These are phyloP conservation scores for Chloebia gouldiae DNA, from an alignment of 2,113 vertebrate species.

Conservation along the genomic window DNA sequence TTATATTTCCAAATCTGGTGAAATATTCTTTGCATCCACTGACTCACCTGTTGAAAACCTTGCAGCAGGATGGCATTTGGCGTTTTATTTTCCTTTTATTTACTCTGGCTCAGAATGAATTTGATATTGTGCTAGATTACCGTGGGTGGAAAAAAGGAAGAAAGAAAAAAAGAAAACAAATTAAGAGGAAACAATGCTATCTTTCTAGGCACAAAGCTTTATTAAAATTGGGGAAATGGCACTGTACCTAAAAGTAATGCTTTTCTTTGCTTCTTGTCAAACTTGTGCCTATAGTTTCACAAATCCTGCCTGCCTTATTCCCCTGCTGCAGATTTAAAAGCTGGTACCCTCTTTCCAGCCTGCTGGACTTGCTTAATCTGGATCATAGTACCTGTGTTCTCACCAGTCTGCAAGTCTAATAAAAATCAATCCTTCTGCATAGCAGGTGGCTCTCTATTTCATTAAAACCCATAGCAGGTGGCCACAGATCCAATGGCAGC, in stretches of 20 bases:
- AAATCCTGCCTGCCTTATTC: background rate
- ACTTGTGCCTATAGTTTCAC: background rate
- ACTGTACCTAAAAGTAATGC: background rate
- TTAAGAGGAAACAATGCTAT: background rate
- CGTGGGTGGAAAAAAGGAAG: accelerated
- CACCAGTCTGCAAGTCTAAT: background rate
- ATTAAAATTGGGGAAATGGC: background rate
- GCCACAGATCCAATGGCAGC: background rate
- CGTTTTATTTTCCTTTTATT: background rate
- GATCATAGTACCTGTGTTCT: background rate
- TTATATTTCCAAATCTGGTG: background rate
- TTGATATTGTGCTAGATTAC: background rate
- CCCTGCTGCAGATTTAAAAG: background rate
- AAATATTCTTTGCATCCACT: background rate
- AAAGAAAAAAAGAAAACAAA: background rate
- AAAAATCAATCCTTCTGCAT: background rate
- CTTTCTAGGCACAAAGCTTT: background rate
- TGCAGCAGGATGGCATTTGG: background rate
- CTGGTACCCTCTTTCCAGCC: background rate
- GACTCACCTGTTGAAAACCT: background rate
- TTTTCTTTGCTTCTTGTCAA: background rate
- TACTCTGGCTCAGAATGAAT: background rate
- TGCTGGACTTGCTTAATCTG: background rate
- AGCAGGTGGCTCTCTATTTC: background rate
- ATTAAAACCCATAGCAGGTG: background rate